Percentiles rank a stretch among this genome's conserved stretches.
These are phyloP conservation scores for Spialia ferax DNA, from an alignment of 2,888 invertebrate species.

Conservation along the genomic window DNA sequence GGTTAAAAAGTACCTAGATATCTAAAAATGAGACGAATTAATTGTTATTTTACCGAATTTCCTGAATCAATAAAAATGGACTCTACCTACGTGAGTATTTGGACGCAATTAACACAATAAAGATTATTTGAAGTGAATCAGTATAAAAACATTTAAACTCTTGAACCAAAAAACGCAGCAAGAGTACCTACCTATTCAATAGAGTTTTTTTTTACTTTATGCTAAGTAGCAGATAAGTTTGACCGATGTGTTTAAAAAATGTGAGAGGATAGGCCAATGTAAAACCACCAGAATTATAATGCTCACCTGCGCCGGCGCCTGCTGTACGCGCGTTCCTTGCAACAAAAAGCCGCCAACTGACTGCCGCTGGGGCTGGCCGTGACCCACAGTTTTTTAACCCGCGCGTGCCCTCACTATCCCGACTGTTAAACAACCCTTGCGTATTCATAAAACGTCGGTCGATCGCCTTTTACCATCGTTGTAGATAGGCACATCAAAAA, in stretches of 20 bases:
- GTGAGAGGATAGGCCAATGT: background rate
- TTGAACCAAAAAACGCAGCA: too few relatives aligned
- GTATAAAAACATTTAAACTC: too few relatives aligned
- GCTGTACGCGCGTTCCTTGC: constrained; percentile 61
- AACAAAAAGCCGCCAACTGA: constrained; percentile 72
- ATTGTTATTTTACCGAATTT: too few relatives aligned
- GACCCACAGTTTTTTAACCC: constrained; percentile 78
- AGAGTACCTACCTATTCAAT: too few relatives aligned
- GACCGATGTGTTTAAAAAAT: background rate
- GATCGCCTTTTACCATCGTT: constrained; percentile 46
- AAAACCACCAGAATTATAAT: background rate
- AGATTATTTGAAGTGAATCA: too few relatives aligned
- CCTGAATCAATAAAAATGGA: too few relatives aligned
- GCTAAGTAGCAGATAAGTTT: background rate
- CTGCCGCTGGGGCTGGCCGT: constrained; percentile 57
- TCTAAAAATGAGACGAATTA: too few relatives aligned
- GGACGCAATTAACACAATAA: too few relatives aligned
- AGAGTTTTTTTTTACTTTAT: too few relatives aligned
- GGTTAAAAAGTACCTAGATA: too few relatives aligned
- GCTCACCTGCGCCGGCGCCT: constrained; percentile 50
- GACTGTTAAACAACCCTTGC: constrained; percentile 75
- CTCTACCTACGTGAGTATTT: too few relatives aligned
- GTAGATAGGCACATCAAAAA: constrained; percentile 56
- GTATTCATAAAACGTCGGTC: constrained; percentile 74
- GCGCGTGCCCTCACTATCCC: constrained; percentile 70